Evolutionary conservation across 2,888 invertebrate genomes (phyloP), one percentile per base, ranked within the genome.

Genomic region (Germaria angustata): DNA sequence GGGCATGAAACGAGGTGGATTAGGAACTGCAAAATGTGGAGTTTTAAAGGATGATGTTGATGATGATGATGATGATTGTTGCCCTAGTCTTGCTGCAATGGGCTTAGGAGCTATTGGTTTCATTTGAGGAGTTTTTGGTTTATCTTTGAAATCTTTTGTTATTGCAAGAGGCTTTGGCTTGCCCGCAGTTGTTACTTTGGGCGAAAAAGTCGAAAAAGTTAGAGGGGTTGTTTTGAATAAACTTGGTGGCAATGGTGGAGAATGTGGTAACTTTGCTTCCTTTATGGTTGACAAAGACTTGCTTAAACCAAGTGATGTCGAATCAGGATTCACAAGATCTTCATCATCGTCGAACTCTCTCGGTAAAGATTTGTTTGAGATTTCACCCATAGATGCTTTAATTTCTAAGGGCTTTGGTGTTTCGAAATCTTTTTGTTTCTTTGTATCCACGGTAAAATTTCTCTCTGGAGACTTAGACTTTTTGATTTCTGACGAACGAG

Each of bases 211-310:
- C 24, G 88, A 87, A 28, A 90, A 87, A 8, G 88, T 87, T 22
- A 88, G 81, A 15, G 89, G 86, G 8, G 86, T 85, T 5, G 89
- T 87, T 63, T 91, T 91, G 57, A 91, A 91, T 2, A 91, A 84
- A 68, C 91, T 91, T 9, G 91, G 91, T 7, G 91, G 91, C 76
- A 91, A 63, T 0, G 91, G 91, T 3, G 91, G 90, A 2, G 91
- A 91, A 0, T 87, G 86, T 0, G 90, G 90, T 59, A 91, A 53
- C 17, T 86, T 86, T 8, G 86, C 73, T 17, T 89, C 88, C 46
- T 87, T 88, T 15, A 87, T 86, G 24, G 68, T 85, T 9, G 80
- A 49, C 3, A 86, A 41, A 0, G 87, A 79, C 77, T 88, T 88
- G 8, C 66, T 71, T 24, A 82, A 44, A 11, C 69, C 44, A 1